These are phyloP conservation scores for Gortyna flavago DNA, from an alignment of 2,888 invertebrate genomes.

Conservation along the genomic window DNA sequence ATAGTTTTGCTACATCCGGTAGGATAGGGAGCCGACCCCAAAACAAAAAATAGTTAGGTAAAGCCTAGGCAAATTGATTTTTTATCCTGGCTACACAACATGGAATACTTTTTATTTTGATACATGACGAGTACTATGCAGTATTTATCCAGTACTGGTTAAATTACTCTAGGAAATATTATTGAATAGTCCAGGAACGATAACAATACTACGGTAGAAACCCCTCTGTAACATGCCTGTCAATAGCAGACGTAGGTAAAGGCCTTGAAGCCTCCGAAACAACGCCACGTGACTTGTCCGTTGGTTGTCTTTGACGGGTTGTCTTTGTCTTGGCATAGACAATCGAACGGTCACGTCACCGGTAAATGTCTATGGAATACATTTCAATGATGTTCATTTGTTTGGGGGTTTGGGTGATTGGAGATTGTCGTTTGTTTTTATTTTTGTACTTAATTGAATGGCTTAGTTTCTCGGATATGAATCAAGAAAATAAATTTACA, in stretches of 20 bases:
- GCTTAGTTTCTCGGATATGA: neutral
- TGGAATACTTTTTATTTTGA: neutral
- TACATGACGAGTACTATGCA: neutral
- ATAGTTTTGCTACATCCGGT: too few relatives aligned
- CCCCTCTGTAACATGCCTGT: neutral
- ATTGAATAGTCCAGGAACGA: neutral
- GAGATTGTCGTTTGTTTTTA: neutral
- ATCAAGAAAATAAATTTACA: too few relatives aligned
- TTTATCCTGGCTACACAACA: neutral
- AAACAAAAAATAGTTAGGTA: too few relatives aligned
- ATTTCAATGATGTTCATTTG: neutral
- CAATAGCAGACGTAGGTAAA: constrained; percentile 29
- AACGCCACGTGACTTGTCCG: constrained; percentile 37
- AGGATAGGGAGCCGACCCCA: too few relatives aligned
- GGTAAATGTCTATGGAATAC: neutral
- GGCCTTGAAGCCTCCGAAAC: constrained; percentile 13
- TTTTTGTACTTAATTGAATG: neutral
- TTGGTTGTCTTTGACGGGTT: constrained; percentile 30
- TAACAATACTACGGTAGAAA: neutral
- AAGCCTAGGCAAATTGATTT: neutral
- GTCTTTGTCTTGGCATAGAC: constrained; percentile 12
- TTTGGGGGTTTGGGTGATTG: neutral
- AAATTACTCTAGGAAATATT: neutral
- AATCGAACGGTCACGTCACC: constrained; percentile 10
- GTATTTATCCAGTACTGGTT: neutral